Evolutionary conservation across 2,888 invertebrate species (phyloP), one percentile per base, ranked within the genome.

Genomic region (Thera obeliscata): DNA sequence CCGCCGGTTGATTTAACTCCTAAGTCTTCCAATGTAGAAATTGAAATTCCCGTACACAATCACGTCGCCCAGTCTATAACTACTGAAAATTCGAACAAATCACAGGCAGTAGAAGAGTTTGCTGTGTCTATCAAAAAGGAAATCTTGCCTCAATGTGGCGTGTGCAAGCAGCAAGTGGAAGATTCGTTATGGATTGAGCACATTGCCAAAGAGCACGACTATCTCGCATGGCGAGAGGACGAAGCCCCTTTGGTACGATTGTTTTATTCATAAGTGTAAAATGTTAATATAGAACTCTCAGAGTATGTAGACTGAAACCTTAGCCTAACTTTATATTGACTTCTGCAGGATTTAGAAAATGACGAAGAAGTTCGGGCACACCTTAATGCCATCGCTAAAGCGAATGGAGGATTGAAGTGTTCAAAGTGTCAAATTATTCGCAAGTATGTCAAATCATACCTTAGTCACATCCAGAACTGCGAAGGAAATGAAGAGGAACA

Each of bases 141-240:
- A 57, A 35, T 60, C 8, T 60, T 58, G 6, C 56, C 66, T 46
- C 74, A 74, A 70, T 84, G 84, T 67, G 82, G 74, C 2, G 77
- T 81, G 3, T 83, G 83, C 59, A 63, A 68, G 43, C 54, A 73
- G 62, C 59, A 46, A 43, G 64, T 83, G 6, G 65, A 73, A 7
- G 46, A 58, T 1, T 36, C 54, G 4, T 61, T 70, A 43, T 83
- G 84, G 85, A 57, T 76, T 2, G 67, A 69, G 9, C 85, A 86
- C 66, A 79, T 79, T 54, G 72, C 66, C 8, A 76, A 71, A n/a
- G 69, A 78, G 70, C 84, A 85, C 54, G 69, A 79, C 59, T 86
- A 86, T 75, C 62, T 84, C 2, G 83, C 84, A 6, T 85, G 84
- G 85, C 77, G 76, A 64, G 70, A 78, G 11, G 75, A 76, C 35